Base-by-base conservation (phyloP, 1,140 invertebrate genomes). In the Caenorhabditis remanei region DNA sequence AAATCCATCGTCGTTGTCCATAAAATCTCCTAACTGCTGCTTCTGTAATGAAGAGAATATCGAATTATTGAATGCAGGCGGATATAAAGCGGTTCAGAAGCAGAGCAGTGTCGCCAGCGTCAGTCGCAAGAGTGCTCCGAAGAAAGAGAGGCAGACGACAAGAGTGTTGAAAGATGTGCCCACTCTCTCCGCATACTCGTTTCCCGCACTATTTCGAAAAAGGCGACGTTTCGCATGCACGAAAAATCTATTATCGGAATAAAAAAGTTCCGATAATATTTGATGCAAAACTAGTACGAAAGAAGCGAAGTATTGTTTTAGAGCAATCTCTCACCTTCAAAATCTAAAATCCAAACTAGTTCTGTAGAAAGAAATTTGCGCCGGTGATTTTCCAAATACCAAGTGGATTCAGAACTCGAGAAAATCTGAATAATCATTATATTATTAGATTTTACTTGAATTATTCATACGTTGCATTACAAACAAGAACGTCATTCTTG, bases 1-100 rank as follows among this genome's bases (percentile, higher is more conserved):
- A 63, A 92, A 92, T 32, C 90, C 88, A 63, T 92, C 91, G 63
- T 92, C 92, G 40, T 87, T 50, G 41, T 92, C 91, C 90, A 91
- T 90, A 56, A 40, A 41, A 16, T 75, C 24, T 55, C 67, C 82
- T 84, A 84, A 43, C 7, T 19, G 9, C n/a, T 58, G 40, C 6
- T 50, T 48, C 41, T 55, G 41, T 40, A 40, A 43, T 19, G 24
- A 83, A 19, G 58, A 24, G 79, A 87, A 41, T 65, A 83, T 87
- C 71, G 53, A 65, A 83, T 50, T 79, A 79, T 79, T 79, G 71
- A 79, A 79, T 50, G 40, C 63, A 32, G 63, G 46, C 50, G 71
- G 46, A 79, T 48, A 41, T 43, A 79, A 79, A 79, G 71, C 71
- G 71, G 46, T 79, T 79, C 46, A 79, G 71, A 79, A 79, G 71